These are phyloP conservation scores for Podargus strigoides DNA, from an alignment of 2,797 vertebrate genomes.

Conservation along the genomic window DNA sequence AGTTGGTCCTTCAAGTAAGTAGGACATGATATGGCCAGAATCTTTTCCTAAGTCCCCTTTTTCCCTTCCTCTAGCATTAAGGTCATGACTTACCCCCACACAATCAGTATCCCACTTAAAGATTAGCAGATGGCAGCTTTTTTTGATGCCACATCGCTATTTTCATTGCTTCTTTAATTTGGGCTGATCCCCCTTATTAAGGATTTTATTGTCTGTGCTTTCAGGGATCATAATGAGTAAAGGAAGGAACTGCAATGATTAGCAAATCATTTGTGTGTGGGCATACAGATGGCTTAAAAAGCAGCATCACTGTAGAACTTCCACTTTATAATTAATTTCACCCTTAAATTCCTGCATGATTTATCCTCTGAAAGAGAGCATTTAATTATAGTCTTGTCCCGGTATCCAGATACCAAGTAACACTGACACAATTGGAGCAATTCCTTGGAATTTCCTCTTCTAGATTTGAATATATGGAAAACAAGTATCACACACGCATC, in stretches of 20 bases:
- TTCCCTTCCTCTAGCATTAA: no score
- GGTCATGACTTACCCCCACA: not conserved
- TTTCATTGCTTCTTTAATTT: not conserved
- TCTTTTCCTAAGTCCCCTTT: not conserved
- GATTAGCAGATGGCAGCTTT: not conserved
- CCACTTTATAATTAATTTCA: conserved; percentile 59
- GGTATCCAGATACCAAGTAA: conserved; percentile 35
- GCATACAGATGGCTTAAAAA: conserved; percentile 25
- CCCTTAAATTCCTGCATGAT: conserved; percentile 34
- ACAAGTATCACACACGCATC: not conserved
- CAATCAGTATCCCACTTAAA: not conserved
- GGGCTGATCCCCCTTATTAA: conserved; percentile 1
- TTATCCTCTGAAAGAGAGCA: conserved; percentile 40
- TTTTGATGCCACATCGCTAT: not conserved
- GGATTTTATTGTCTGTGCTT: conserved; percentile 11
- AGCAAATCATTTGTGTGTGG: not conserved
- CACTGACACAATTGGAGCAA: conserved; percentile 32
- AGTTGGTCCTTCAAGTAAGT: not conserved
- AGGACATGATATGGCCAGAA: not conserved
- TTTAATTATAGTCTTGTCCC: conserved; percentile 51
- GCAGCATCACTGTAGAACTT: conserved; percentile 14
- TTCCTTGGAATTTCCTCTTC: conserved; percentile 65
- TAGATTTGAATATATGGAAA: not conserved
- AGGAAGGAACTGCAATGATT: conserved; percentile 9
- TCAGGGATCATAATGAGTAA: not conserved